phyloP scores from a whole-genome alignment of 1,140 invertebrate species.

The Heliothis virescens region DNA sequence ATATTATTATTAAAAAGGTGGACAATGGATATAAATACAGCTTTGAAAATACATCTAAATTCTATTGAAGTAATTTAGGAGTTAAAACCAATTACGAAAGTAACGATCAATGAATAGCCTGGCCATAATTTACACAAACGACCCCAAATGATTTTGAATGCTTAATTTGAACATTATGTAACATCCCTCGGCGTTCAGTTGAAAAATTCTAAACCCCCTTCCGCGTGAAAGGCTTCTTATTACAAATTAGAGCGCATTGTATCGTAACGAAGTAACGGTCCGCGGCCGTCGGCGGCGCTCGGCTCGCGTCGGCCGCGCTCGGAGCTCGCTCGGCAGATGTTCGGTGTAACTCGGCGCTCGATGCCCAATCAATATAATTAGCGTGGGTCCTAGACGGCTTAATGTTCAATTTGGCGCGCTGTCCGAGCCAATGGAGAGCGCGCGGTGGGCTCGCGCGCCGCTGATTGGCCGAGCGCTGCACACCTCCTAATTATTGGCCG shows the following conservation, averaged over 20 bases:
- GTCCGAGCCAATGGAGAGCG: conserved; percentile 54
- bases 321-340: conserved; percentile 10
- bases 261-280: conserved; percentile 35
- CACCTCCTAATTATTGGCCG: conserved; percentile 70
- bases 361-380: conserved; percentile 64
- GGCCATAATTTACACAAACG: conserved; percentile 19
- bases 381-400: conserved; percentile 48
- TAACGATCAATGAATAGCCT: conserved; percentile 15
- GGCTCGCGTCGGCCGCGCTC: conserved; percentile 27
- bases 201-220: conserved; percentile 41
- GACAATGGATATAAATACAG: not conserved
- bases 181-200: conserved; percentile 15
- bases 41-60: not conserved
- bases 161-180: conserved; percentile 44
- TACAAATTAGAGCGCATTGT: conserved; percentile 48
- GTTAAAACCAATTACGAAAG: not conserved
- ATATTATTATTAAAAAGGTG: too few species aligned
- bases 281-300: conserved; percentile 29
- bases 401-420: conserved; percentile 56
- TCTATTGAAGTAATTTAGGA: not conserved
- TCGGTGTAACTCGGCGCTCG: conserved; percentile 27
- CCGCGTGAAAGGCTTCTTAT: conserved; percentile 47
- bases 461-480: conserved; percentile 61
- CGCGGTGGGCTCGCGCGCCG: conserved; percentile 52
- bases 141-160: conserved; percentile 32